Evolutionary conservation across 2,888 invertebrate species (phyloP).

Genomic region (Luperina testacea): DNA sequence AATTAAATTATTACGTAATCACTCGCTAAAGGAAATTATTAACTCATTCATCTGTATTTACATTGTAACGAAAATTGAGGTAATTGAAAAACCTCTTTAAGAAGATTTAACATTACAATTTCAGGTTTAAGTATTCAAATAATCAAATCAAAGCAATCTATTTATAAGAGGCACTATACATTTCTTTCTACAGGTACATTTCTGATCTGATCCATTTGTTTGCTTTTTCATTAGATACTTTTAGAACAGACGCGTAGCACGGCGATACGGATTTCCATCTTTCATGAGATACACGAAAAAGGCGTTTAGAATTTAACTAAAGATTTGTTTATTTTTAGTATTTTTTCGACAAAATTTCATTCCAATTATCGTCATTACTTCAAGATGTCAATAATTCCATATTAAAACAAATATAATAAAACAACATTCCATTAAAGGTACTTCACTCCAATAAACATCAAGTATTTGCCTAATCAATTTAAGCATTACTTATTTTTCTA

Average conservation of each 20-base stretch:
- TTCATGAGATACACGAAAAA: not conserved
- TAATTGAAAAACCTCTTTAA: not conserved
- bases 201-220: not conserved
- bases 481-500: slow-evolving; percentile 22
- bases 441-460: slow-evolving; percentile 1
- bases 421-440: not conserved
- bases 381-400: not conserved
- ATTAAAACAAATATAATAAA: not conserved
- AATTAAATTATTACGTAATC: not conserved
- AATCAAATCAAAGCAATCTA: not conserved
- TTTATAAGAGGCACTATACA: not conserved
- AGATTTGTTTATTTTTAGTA: not conserved
- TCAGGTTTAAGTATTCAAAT: not conserved
- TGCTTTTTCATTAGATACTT: not conserved
- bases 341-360: not conserved
- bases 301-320: not conserved
- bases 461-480: slow-evolving; percentile 38
- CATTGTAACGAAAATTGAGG: not conserved
- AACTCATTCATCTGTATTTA: not conserved
- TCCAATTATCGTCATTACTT: not conserved
- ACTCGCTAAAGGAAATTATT: too few species aligned
- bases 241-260: not conserved
- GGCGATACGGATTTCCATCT: not conserved
- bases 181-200: not conserved
- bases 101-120: not conserved